These are phyloP conservation scores for Neodiprion fabricii DNA, from an alignment of 1,140 invertebrate species.

Conservation along the genomic window DNA sequence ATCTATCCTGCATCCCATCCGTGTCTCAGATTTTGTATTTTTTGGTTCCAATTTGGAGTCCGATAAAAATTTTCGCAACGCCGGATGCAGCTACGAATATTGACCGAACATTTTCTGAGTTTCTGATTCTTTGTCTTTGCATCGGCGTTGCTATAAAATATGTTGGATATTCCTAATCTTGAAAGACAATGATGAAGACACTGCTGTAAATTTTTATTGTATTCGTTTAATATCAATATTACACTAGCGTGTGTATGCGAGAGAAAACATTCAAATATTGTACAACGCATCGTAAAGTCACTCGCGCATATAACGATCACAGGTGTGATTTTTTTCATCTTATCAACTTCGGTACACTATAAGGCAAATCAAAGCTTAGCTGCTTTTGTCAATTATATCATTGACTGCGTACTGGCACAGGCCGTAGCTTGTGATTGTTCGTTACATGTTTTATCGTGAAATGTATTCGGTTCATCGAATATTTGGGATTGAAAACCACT, in stretches of 20 bases:
- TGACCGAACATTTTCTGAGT: slow-evolving; percentile 14
- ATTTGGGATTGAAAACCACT: no score
- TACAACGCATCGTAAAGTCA: neutral
- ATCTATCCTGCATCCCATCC: slow-evolving; percentile 21
- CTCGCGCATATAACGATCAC: neutral
- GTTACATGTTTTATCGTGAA: no score
- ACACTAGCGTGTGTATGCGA: neutral
- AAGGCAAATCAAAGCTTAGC: no score
- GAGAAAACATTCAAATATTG: neutral
- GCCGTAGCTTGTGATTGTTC: no score
- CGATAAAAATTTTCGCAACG: neutral
- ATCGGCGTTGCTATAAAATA: neutral
- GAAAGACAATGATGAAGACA: neutral
- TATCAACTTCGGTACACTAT: neutral
- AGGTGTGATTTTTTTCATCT: neutral
- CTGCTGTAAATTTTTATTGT: neutral
- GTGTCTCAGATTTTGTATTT: slow-evolving; percentile 26
- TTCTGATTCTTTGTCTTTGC: slow-evolving; percentile 19
- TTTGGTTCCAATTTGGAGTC: slow-evolving; percentile 9
- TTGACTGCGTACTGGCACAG: no score
- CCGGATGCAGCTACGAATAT: neutral
- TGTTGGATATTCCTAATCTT: neutral
- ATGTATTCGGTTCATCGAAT: no score
- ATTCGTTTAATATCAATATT: neutral
- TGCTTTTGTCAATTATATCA: no score